Conservation (phyloP, 2,113 vertebrate species). For the Fregata magnificens region DNA sequence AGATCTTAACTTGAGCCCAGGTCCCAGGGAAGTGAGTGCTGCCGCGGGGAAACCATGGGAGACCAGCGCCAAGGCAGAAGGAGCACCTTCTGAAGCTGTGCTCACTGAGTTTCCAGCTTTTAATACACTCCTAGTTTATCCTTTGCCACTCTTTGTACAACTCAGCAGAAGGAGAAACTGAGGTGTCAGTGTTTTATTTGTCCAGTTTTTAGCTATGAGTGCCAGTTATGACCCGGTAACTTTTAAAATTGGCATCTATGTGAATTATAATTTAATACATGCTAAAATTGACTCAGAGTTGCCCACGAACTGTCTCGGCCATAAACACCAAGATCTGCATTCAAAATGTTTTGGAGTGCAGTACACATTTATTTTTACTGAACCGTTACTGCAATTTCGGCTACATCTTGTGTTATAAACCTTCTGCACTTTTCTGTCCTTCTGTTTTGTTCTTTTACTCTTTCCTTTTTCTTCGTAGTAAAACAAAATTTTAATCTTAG, state of each 20-base stretch:
- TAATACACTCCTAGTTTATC: constrained; percentile 11
- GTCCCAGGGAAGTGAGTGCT: constrained; percentile 9
- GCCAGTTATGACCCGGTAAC: constrained; percentile 5
- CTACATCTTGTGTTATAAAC: background rate
- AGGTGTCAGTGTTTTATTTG: constrained; percentile 52
- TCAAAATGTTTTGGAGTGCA: constrained; percentile 40
- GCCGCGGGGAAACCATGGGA: background rate
- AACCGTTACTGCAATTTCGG: background rate
- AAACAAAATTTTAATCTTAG: background rate
- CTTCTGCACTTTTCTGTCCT: background rate
- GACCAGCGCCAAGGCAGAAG: background rate
- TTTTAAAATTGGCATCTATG: constrained; percentile 48
- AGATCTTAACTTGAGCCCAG: background rate
- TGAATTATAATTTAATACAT: constrained; percentile 62
- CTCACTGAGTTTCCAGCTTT: background rate
- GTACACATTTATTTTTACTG: background rate
- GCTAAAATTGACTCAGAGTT: constrained; percentile 28
- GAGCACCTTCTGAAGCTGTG: constrained; percentile 24
- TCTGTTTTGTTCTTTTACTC: background rate
- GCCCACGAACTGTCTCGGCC: background rate
- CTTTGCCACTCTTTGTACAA: constrained; percentile 26
- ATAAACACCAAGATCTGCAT: constrained; percentile 54
- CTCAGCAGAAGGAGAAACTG: constrained; percentile 44
- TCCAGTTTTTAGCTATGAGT: constrained; percentile 33
- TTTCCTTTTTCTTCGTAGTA: background rate